Percentiles rank a stretch among this genome's conserved stretches.
These are phyloP conservation scores for Coenobita brevimanus DNA, from an alignment of 1,140 invertebrate species.

Conservation along the genomic window DNA sequence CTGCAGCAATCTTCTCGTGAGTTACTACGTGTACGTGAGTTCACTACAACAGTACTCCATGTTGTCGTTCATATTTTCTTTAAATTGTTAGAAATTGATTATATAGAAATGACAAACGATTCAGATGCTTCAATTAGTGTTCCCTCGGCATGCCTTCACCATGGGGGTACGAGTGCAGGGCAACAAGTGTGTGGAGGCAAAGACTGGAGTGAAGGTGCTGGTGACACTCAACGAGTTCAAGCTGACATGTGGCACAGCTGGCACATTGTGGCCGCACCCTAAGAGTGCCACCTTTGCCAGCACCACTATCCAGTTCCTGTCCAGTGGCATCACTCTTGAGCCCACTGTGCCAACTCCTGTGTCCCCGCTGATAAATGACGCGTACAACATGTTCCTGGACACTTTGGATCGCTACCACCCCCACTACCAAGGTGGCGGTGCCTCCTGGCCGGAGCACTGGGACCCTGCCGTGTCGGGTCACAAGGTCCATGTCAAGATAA, in stretches of 20 bases:
- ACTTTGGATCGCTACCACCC: conserved; percentile 10
- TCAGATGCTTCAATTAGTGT: too few species aligned
- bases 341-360: not conserved
- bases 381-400: conserved; percentile 8
- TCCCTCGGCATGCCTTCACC: not conserved
- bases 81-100: too few species aligned
- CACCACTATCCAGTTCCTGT: not conserved
- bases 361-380: not conserved
- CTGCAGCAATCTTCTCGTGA: too few species aligned
- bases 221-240: too few species aligned
- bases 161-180: conserved; percentile 14
- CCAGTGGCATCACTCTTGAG: not conserved
- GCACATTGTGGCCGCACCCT: not conserved
- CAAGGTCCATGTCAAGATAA: too few species aligned
- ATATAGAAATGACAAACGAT: too few species aligned
- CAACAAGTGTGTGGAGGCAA: not conserved
- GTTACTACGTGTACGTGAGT: too few species aligned
- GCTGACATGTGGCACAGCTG: not conserved
- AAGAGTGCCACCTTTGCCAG: not conserved
- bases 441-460: too few species aligned
- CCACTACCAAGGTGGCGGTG: not conserved
- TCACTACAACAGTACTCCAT: too few species aligned
- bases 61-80: too few species aligned
- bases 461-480: too few species aligned
- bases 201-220: not conserved